A percentile compares a stretch with the other conserved stretches of the same genome.
phyloP scores from a whole-genome alignment of 2,113 vertebrate genomes.

The Octodon degus region DNA sequence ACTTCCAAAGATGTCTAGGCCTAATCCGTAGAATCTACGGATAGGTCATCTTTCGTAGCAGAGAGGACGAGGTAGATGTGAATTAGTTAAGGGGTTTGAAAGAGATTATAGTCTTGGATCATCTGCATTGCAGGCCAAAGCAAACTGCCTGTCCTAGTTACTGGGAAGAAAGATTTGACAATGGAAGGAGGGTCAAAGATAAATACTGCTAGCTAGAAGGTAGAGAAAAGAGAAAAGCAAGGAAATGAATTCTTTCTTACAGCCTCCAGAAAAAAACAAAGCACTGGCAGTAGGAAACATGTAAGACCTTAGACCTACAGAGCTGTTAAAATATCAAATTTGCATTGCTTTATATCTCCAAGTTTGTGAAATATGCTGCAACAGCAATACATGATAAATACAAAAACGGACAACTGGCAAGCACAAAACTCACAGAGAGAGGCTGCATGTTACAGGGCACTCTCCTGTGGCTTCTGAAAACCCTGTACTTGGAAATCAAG shows the following conservation, averaged over 20 bases:
- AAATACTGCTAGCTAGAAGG: background rate
- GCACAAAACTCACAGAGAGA: background rate
- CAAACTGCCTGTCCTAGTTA: background rate
- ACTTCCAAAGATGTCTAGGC: background rate
- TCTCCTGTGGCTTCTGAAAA: background rate
- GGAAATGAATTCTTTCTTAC: background rate
- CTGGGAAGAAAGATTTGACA: too few relatives aligned
- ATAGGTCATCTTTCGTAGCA: background rate
- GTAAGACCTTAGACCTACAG: background rate
- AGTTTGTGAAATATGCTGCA: background rate
- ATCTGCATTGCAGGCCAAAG: background rate
- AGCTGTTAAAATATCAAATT: background rate
- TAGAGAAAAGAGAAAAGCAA: background rate
- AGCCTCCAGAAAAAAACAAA: background rate
- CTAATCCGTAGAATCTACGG: background rate
- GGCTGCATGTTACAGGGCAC: background rate
- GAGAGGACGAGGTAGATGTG: background rate
- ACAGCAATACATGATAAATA: background rate
- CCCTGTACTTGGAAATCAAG: background rate
- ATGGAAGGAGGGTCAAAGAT: background rate
- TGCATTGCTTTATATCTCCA: background rate
- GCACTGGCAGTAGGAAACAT: background rate
- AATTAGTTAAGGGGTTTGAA: background rate
- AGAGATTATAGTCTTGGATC: background rate
- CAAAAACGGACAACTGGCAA: background rate